A percentile compares a stretch with the other conserved stretches of the same genome.
Evolutionary conservation across 2,797 vertebrate species (phyloP).

Genomic region (Serranus cabrilla): DNA sequence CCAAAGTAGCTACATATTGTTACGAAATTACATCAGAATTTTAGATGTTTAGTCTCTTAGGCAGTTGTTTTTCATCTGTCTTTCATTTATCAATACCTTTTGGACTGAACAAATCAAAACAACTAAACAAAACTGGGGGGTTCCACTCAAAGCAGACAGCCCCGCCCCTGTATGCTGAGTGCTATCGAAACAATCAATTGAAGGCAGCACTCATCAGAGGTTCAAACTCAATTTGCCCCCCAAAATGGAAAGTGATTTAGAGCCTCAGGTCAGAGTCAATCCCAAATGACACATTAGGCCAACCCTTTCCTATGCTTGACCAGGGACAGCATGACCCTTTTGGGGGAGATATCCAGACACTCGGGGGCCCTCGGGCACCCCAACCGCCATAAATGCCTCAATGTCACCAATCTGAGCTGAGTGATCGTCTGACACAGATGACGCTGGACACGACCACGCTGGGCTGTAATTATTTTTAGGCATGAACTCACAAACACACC

Average conservation of each 20-base stretch:
- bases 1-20: background rate
- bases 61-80: conserved; percentile 30
- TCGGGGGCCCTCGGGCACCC: conserved; percentile 38
- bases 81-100: conserved; percentile 45
- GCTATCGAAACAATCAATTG: conserved; percentile 71
- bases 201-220: conserved; percentile 57
- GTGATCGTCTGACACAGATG: conserved; percentile 55
- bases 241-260: conserved; percentile 81
- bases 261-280: conserved; percentile 75
- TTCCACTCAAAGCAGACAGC: conserved; percentile 45
- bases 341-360: conserved; percentile 58
- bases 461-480: conserved; percentile 46
- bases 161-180: conserved; percentile 57
- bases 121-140: conserved; percentile 32
- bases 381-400: conserved; percentile 60
- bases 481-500: conserved; percentile 7
- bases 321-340: conserved; percentile 70
- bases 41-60: background rate
- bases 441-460: conserved; percentile 42
- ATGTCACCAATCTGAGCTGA: conserved; percentile 62
- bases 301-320: conserved; percentile 42
- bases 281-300: conserved; percentile 77
- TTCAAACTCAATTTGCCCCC: conserved; percentile 77
- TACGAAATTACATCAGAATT: conserved; percentile 3
- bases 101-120: conserved; percentile 47